Evolutionary conservation across 2,888 invertebrate species (phyloP), one percentile per base, ranked within the genome.

Genomic region (Himalopsyche anomala): DNA sequence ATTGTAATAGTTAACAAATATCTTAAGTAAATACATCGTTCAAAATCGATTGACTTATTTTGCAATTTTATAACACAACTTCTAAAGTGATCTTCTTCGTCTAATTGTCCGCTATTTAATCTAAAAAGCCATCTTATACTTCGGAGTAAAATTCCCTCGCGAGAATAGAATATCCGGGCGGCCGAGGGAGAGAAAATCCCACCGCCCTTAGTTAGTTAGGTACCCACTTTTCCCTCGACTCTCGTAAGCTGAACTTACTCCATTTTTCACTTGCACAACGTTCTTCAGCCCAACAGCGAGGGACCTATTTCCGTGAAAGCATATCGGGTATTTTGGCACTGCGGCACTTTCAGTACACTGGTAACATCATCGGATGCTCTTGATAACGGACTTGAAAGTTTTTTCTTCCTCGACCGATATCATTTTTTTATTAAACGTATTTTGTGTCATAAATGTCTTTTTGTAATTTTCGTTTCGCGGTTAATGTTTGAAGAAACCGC

Each of bases 261-360:
- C 62, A 62, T 62, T 62, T 62, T 62, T 62, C 62, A 62, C 62
- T 62, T 62, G 62, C 62, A 62, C 62, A 62, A 62, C 62, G 62
- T 62, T 62, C 62, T 62, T 62, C 28, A 28, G 62, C 62, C 19
- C 62, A 62, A 62, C 19, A 15, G 62, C 62, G 62, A 62, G 62
- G 62, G 62, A 62, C 62, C 62, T 62, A 62, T 62, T 62, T 62
- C 62, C 62, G 62, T 62, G 62, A 62, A 62, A 62, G 62, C 62
- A 62, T 62, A 62, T 62, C 62, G 62, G 19, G 19, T 51, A 51
- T 51, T 51, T 51, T 51, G 51, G 51, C 51, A 51, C 51, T 51
- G 51, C 51, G 19, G 11, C 28, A 19, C 19, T 62, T n/a, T 19
- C 28, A 62, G 62, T 62, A 62, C 19, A 19, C 19, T 4, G 19